A percentile compares a stretch with the other conserved stretches of the same genome.
phyloP scores from a whole-genome alignment of 2,888 invertebrate species.

The Acleris emargana region DNA sequence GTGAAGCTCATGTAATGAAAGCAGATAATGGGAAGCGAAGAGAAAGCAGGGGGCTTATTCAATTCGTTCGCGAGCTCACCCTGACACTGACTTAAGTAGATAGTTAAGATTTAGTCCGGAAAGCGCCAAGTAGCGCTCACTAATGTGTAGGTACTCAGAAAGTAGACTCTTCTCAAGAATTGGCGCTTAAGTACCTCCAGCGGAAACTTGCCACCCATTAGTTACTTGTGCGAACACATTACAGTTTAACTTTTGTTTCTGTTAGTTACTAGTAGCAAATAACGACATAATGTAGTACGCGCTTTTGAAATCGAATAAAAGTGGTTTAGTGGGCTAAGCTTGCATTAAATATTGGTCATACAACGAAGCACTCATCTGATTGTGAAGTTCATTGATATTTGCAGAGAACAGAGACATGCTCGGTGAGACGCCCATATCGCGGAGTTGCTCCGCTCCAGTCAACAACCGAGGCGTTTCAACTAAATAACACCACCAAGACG shows the following conservation, averaged over 20 bases:
- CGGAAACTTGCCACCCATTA: constrained; percentile 78
- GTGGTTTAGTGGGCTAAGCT: background rate
- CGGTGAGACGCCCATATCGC: constrained; percentile 21
- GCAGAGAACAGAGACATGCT: constrained; percentile 17
- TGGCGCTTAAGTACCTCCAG: constrained; percentile 75
- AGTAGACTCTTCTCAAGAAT: constrained; percentile 75
- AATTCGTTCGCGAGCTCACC: constrained; percentile 67
- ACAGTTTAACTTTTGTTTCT: constrained; percentile 76
- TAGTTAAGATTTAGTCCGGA: constrained; percentile 77
- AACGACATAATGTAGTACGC: constrained; percentile 41
- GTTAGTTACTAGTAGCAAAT: constrained; percentile 59
- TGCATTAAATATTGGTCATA: constrained; percentile 14
- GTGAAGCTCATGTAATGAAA: constrained; percentile 77
- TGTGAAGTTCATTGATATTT: constrained; percentile 18
- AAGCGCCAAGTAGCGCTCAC: constrained; percentile 64
- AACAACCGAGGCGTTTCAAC: constrained; percentile 75
- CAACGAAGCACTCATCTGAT: constrained; percentile 21
- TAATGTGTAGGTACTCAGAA: constrained; percentile 75
- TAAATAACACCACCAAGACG: constrained; percentile 69
- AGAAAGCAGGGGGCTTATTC: constrained; percentile 69
- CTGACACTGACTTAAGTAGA: constrained; percentile 77
- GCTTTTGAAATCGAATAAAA: constrained; percentile 17
- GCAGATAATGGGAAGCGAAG: constrained; percentile 69
- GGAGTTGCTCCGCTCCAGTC: constrained; percentile 54
- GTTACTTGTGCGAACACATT: constrained; percentile 76